phyloP scores from a whole-genome alignment of 2,888 invertebrate species.

The Eupithecia inturbata region DNA sequence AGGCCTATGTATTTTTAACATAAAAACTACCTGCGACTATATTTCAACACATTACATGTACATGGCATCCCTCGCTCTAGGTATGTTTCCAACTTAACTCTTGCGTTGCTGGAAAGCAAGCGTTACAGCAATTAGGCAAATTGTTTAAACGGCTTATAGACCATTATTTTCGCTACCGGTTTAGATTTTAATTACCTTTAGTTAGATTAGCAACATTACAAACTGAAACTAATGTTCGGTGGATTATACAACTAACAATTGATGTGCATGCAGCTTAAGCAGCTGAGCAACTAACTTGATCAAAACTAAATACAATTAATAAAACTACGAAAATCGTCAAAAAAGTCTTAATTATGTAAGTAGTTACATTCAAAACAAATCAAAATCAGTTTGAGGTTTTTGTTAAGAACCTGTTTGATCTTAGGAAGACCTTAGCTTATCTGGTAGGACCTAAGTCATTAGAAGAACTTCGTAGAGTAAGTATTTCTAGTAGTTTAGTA shows the following conservation, averaged over 20 bases:
- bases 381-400: not conserved
- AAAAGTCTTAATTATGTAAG: not conserved
- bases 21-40: not conserved
- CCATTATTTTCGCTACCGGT: slow-evolving; percentile 67
- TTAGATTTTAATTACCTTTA: slow-evolving; percentile 65
- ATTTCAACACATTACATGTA: not conserved
- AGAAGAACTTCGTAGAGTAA: not conserved
- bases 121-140: slow-evolving; percentile 72
- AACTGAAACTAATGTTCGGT: slow-evolving; percentile 49
- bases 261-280: not conserved
- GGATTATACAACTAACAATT: slow-evolving; percentile 27
- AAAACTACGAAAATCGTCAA: not conserved
- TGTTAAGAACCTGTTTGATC: not conserved
- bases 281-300: not conserved
- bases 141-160: slow-evolving; percentile 69
- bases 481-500: too few species aligned
- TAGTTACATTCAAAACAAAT: not conserved
- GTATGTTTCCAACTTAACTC: slow-evolving; percentile 44
- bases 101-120: slow-evolving; percentile 66
- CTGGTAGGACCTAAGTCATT: not conserved
- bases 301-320: not conserved
- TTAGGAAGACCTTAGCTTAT: not conserved
- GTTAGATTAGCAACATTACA: slow-evolving; percentile 59
- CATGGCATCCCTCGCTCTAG: not conserved
- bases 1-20: too few species aligned